Conservation (phyloP, 2,113 vertebrate species). For the Anser brachyrhynchus region DNA sequence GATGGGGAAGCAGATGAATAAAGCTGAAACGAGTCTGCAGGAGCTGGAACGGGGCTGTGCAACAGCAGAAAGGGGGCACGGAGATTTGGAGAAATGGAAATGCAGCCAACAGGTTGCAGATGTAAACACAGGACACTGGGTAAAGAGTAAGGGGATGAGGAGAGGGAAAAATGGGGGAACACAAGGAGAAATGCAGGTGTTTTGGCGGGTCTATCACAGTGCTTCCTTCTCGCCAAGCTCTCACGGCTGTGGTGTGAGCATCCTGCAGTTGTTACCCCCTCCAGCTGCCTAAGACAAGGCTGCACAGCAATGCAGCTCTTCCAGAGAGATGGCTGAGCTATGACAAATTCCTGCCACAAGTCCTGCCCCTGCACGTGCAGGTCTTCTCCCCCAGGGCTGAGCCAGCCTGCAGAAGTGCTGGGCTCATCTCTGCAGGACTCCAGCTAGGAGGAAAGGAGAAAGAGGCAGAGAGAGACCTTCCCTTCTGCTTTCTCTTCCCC, state of each 20-base stretch:
- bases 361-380: accelerated
- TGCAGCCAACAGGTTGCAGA: not conserved
- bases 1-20: not conserved
- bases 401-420: accelerated
- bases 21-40: not conserved
- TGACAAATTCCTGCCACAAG: not conserved
- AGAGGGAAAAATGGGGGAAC: not conserved
- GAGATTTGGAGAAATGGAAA: not conserved
- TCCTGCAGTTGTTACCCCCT: accelerated
- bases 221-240: not conserved
- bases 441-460: not conserved
- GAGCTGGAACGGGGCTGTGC: not conserved
- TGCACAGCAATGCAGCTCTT: not conserved
- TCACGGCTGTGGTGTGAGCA: not conserved
- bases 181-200: not conserved
- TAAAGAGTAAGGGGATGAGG: not conserved
- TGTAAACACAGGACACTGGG: not conserved
- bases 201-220: not conserved
- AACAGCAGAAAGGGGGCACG: not conserved
- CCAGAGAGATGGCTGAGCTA: not conserved
- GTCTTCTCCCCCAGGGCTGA: not conserved
- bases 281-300: not conserved
- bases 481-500: not conserved
- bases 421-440: not conserved
- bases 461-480: not conserved